Evolutionary conservation across 2,113 vertebrate species (phyloP).

Genomic region (Polyodon spathula): DNA sequence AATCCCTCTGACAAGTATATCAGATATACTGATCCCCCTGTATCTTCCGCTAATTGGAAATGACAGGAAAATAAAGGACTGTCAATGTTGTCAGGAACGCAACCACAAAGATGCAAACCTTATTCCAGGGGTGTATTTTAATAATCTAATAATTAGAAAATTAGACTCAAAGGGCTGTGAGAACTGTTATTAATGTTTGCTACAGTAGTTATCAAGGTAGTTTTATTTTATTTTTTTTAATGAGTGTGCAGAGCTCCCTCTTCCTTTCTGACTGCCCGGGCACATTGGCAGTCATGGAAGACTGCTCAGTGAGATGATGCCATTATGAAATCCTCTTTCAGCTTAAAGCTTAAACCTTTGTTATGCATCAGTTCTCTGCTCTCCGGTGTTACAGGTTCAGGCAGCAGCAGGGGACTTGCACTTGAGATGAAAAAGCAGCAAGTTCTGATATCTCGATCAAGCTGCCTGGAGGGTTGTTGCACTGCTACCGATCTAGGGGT

Average conservation of each 20-base stretch:
- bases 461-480: conserved; percentile 6
- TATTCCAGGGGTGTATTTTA: conserved; percentile 19
- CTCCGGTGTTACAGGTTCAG: conserved; percentile 39
- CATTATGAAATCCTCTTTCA: conserved; percentile 39
- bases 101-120: conserved; percentile 41
- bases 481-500: not conserved
- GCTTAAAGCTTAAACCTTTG: conserved; percentile 17
- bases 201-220: not conserved
- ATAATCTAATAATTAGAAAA: conserved; percentile 23
- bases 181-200: not conserved
- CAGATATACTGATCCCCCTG: conserved; percentile 58
- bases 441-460: conserved; percentile 44
- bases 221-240: not conserved
- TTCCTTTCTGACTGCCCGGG: conserved; percentile 45
- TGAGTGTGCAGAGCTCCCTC: too few species aligned
- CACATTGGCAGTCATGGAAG: conserved; percentile 47
- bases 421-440: conserved; percentile 33
- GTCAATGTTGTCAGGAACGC: conserved; percentile 32
- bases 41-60: conserved; percentile 49
- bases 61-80: conserved; percentile 56
- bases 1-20: conserved; percentile 65
- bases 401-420: conserved; percentile 38
- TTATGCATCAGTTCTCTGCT: conserved; percentile 28
- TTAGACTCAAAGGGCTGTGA: conserved; percentile 5
- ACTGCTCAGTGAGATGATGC: conserved; percentile 48